Evolutionary conservation across 1,140 invertebrate genomes (phyloP).

Genomic region (Cyclargus thomasi): DNA sequence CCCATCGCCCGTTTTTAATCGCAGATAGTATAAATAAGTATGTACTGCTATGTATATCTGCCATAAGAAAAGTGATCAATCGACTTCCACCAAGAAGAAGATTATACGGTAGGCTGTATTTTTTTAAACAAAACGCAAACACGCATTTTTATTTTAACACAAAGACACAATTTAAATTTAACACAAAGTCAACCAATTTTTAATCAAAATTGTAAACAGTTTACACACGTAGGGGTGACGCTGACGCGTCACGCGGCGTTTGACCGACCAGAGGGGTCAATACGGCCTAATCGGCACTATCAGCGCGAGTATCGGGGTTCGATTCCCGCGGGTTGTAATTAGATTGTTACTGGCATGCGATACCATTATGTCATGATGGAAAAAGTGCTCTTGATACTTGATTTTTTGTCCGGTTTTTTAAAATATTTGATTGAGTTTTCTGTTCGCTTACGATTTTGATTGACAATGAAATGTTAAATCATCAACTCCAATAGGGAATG

Average conservation of each 20-base stretch:
- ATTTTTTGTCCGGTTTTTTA: not conserved
- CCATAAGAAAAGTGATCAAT: no score
- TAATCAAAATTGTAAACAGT: not conserved
- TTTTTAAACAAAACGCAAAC: not conserved
- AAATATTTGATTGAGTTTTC: no score
- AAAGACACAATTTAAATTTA: not conserved
- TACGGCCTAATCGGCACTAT: slow-evolving; percentile 55
- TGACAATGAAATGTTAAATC: no score
- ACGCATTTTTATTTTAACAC: no score
- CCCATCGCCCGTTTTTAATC: no score
- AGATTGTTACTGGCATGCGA: slow-evolving; percentile 72
- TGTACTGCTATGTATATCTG: no score
- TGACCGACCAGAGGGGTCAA: slow-evolving; percentile 39
- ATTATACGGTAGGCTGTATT: no score
- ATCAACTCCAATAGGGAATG: no score
- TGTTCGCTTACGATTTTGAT: no score
- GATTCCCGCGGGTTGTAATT: slow-evolving; percentile 70
- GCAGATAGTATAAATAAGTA: no score
- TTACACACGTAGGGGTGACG: slow-evolving; percentile 21
- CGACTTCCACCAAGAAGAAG: no score
- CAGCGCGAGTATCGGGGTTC: slow-evolving; percentile 58
- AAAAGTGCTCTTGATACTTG: slow-evolving; percentile 48
- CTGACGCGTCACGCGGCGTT: slow-evolving; percentile 24
- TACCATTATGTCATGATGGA: slow-evolving; percentile 53
- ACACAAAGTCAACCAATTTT: not conserved